Conservation (phyloP, 2,888 invertebrate species). For the Pristionchus arcanus region DNA sequence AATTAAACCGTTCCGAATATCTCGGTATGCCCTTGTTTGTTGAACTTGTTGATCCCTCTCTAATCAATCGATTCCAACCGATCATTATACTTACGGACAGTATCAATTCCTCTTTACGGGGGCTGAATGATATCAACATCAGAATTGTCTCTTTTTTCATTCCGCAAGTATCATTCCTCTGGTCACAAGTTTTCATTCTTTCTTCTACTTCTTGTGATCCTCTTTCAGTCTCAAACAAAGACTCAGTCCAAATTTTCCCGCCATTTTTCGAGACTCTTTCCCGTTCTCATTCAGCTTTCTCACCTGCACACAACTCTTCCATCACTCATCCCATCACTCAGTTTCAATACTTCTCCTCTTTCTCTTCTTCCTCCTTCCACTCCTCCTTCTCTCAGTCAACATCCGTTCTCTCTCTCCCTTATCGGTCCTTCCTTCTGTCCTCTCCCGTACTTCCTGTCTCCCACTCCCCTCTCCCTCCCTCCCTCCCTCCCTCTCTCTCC, state of each 20-base stretch:
- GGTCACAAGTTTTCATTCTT: not conserved
- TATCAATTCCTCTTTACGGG: not conserved
- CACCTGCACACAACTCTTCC: conserved; percentile 23
- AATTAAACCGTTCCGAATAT: too few species aligned
- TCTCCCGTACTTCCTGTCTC: conserved; percentile 37
- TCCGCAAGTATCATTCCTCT: not conserved
- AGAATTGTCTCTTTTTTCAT: not conserved
- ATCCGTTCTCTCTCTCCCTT: conserved; percentile 49
- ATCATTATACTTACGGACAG: not conserved
- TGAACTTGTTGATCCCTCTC: not conserved
- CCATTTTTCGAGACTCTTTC: conserved; percentile 12
- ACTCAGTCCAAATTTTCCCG: not conserved
- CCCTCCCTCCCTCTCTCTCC: too few species aligned
- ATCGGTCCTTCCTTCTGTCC: conserved; percentile 12
- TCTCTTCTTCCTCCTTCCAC: not conserved
- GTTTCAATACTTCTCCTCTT: conserved; percentile 29
- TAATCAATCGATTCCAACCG: not conserved
- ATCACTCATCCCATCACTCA: conserved; percentile 16
- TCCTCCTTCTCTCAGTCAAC: conserved; percentile 42
- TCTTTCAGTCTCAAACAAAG: not conserved
- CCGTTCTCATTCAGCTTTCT: not conserved
- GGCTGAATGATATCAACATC: not conserved
- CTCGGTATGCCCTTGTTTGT: not conserved
- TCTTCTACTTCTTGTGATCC: not conserved
- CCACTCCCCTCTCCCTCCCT: not conserved